Evolutionary conservation across 2,113 vertebrate genomes (phyloP).

Genomic region (Nycticryphes semicollaris): DNA sequence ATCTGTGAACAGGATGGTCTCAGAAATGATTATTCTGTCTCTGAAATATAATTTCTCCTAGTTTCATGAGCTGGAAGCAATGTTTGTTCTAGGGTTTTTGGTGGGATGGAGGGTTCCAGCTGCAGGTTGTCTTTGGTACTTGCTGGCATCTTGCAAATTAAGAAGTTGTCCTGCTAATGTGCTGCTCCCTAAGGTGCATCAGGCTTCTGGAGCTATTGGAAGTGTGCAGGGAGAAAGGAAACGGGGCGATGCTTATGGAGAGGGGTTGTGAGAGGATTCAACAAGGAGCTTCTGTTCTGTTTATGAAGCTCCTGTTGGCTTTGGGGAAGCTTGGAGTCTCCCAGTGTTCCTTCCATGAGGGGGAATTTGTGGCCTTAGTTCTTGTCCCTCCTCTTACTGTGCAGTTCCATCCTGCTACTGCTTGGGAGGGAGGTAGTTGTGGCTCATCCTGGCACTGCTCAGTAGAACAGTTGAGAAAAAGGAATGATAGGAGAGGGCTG

Average conservation of each 20-base stretch:
- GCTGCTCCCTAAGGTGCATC: background rate
- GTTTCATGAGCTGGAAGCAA: background rate
- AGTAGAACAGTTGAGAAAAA: background rate
- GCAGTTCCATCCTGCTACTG: background rate
- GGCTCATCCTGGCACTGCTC: background rate
- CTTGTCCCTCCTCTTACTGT: background rate
- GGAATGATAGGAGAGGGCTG: background rate
- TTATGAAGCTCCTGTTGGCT: background rate
- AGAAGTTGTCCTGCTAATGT: rapidly evolving
- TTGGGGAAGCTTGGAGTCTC: background rate
- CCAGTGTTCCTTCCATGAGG: background rate
- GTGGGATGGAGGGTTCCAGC: background rate
- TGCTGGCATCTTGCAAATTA: background rate
- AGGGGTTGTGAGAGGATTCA: background rate
- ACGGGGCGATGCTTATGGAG: background rate
- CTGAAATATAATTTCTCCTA: background rate
- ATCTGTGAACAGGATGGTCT: background rate
- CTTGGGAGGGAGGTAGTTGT: background rate
- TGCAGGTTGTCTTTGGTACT: background rate
- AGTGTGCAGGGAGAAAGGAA: background rate
- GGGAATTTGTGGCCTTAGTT: background rate
- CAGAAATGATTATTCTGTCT: background rate
- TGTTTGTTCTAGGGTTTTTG: background rate
- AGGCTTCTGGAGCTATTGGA: background rate
- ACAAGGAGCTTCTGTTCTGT: background rate